Base-by-base conservation (phyloP, 2,888 invertebrate species). In the Anticlea derivata region DNA sequence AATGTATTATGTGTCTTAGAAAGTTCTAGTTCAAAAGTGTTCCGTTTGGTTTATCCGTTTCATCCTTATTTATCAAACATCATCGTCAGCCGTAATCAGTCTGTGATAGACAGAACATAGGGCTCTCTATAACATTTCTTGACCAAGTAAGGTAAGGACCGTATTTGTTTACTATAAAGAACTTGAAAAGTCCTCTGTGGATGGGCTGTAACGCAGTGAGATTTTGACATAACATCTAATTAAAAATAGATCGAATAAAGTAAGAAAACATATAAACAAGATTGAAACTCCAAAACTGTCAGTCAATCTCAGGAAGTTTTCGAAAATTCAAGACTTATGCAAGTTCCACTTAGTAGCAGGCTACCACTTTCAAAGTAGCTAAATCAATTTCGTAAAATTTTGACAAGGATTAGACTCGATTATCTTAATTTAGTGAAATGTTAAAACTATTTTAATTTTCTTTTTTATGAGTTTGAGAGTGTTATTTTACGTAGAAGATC, bases 221-320 rank as follows among this genome's bases (percentile, higher is more conserved):
- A 13, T 5, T 34, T 7, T 10, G 31, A 33, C 27, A 17, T 47
- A 41, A 47, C 47, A 33, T 44, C 24, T 13, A 48, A 53, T 53
- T 48, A 44, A 48, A 43, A 45, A 53, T 39, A 23, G 1, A 38
- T 44, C 11, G 26, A 20, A 17, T 3, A 17, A 17, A 22, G 20
- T 2, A 41, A 11, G 30, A 30, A 13, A 12, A 1, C 24, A 12
- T 11, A 4, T 23, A 26, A 23, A 5, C 10, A 43, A 34, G 38
- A 43, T 44, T 17, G 0, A 27, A 48, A 44, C 10, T 44, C 11
- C 2, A 8, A 12, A 38, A 44, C 39, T 44, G 53, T 48, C 53
- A 34, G 35, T 48, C 48, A 48, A 48, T 39, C 48, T 48, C 11
- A 29, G 12, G 11, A 40, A 52, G 31, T 34, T 53, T n/a, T 4